Conservation (phyloP, 2,888 invertebrate species). For the Cephus sareptanus region DNA sequence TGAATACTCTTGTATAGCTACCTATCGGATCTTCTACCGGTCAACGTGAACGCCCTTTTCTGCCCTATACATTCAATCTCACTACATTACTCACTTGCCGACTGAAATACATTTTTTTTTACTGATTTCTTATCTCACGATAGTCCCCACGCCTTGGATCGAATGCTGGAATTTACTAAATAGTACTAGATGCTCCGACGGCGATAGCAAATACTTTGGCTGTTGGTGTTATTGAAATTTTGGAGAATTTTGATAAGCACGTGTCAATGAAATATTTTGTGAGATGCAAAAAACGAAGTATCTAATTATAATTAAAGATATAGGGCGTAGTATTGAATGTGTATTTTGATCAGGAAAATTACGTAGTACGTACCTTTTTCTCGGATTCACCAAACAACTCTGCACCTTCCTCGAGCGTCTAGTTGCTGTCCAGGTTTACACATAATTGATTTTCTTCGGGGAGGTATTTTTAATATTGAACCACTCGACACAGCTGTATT, state of each 20-base stretch:
- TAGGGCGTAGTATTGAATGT: background rate
- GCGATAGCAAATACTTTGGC: background rate
- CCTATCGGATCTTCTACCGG: background rate
- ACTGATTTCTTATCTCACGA: background rate
- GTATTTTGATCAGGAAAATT: background rate
- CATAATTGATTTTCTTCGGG: background rate
- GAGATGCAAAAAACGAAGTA: background rate
- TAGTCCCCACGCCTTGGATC: background rate
- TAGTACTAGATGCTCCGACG: background rate
- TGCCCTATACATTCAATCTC: background rate
- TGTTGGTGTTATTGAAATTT: background rate
- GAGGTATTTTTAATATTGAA: background rate
- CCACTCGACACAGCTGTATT: background rate
- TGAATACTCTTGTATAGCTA: background rate
- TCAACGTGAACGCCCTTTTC: background rate
- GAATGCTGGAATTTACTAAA: background rate
- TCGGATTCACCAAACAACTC: conserved; percentile 39
- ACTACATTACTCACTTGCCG: background rate
- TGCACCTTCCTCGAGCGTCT: conserved; percentile 50
- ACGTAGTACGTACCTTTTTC: background rate
- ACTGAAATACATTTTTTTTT: background rate
- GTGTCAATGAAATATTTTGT: background rate
- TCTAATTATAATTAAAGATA: background rate
- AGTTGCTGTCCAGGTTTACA: conserved; percentile 42
- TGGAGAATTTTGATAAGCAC: background rate